Evolutionary conservation across 2,888 invertebrate species (phyloP).

Genomic region (Metopia argyrocephala): DNA sequence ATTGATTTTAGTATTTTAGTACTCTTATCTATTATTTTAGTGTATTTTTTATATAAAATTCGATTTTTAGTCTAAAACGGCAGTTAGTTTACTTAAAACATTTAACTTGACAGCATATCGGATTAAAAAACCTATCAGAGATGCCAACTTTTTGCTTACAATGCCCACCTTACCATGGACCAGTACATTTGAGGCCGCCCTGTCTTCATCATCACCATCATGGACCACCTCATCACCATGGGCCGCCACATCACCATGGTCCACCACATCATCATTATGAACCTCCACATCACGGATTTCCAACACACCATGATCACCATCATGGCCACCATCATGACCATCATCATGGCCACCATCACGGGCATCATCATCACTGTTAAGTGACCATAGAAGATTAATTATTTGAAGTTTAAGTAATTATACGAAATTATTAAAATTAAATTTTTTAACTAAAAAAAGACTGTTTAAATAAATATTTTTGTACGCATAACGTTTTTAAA

Average conservation of each 20-base stretch:
- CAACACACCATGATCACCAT: constrained; percentile 53
- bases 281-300: too few species aligned
- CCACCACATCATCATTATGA: constrained; percentile 60
- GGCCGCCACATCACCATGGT: constrained; percentile 57
- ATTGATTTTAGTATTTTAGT: too few species aligned
- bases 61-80: neutral
- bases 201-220: too few species aligned
- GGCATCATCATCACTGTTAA: constrained; percentile 40
- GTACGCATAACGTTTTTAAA: too few species aligned
- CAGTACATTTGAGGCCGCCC: constrained; percentile 32
- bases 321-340: constrained; percentile 41
- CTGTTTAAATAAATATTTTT: too few species aligned
- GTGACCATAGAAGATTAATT: neutral
- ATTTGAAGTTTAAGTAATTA: neutral
- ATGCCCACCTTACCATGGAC: constrained; percentile 42
- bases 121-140: neutral
- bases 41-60: constrained; percentile 14
- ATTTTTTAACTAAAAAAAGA: neutral
- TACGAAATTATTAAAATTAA: neutral
- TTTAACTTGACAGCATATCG: constrained; percentile 3
- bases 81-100: constrained; percentile 14
- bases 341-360: constrained; percentile 9
- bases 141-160: constrained; percentile 33
- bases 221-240: too few species aligned
- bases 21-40: too few species aligned